Base-by-base conservation (phyloP, 2,888 invertebrate species). In the Drosophila putrida region DNA sequence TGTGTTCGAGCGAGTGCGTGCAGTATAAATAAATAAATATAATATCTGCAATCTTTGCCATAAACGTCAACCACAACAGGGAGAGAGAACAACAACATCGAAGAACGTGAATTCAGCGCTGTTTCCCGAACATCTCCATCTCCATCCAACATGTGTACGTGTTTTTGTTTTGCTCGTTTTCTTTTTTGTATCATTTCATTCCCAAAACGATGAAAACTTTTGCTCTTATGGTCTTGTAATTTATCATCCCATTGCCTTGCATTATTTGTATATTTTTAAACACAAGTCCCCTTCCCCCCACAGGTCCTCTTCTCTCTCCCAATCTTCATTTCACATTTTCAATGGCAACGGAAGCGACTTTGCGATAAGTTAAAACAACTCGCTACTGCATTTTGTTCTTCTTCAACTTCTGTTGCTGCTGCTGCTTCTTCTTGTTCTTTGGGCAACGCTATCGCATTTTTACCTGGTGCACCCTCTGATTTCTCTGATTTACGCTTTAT, bases 401-500 rank as follows among this genome's bases (percentile, higher is more conserved):
- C 41, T 20, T 41, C 9, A 15, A 20, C 41, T 36, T 28, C 20
- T 10, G 31, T 33, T 38, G 15, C 11, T 31, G 15, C 9, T 6
- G 31, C 41, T 38, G 15, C 11, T 31, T 25, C 9, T 6, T 20
- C 28, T 38, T 25, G 11, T 31, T 25, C 9, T 6, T 20, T n/a
- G 33, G 13, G 46, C n/a, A 39, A 10, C 35, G 60, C 15, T 61
- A 35, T 63, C 57, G 38, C 50, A 20, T 5, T 25, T 43, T 39
- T 64, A 61, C 67, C 77, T 69, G 76, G 28, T 59, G 59, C 60
- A 46, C 71, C 66, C 62, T 73, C 65, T 88, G 88, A 88, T 86
- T 88, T 88, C 62, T 73, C 65, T 88, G 88, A 88, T 86, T 88
- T 88, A 85, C 88, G 88, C 73, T 78, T 86, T 85, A 85, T 86